These are phyloP conservation scores for Enteromius fasciolatus DNA, from an alignment of 2,797 vertebrate genomes.

Conservation along the genomic window DNA sequence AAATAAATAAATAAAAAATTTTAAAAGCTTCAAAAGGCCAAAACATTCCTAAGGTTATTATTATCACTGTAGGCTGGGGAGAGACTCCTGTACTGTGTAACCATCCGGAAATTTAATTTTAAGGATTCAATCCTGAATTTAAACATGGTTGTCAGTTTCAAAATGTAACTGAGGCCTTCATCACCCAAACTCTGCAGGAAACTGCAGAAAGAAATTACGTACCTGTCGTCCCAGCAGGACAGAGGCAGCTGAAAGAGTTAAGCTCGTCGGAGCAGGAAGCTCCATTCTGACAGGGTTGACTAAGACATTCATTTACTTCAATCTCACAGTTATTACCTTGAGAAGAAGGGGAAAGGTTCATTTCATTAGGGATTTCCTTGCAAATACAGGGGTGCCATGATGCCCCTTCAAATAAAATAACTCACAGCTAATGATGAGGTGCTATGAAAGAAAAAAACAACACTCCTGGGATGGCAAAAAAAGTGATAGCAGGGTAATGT, in stretches of 20 bases:
- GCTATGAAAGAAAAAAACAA: not conserved
- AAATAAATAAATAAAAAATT: not conserved
- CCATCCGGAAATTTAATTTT: not conserved
- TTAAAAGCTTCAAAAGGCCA: not conserved
- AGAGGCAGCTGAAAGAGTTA: slow-evolving; percentile 78
- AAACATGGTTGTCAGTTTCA: slow-evolving; percentile 12
- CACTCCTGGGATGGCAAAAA: slow-evolving; percentile 38
- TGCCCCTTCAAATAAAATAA: slow-evolving; percentile 54
- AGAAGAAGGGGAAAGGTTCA: slow-evolving; percentile 62
- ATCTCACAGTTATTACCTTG: slow-evolving; percentile 82
- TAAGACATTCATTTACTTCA: slow-evolving; percentile 83
- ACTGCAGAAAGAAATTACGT: slow-evolving; percentile 45
- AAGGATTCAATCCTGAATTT: not conserved
- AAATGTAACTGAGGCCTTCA: not conserved
- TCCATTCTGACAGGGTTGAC: slow-evolving; percentile 78
- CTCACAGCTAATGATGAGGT: slow-evolving; percentile 48
- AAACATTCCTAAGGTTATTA: not conserved
- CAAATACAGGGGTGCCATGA: slow-evolving; percentile 31
- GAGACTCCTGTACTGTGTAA: not conserved
- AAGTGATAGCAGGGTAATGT: slow-evolving; percentile 2
- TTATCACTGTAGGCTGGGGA: not conserved
- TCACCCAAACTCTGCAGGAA: slow-evolving; percentile 22
- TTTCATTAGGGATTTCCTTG: slow-evolving; percentile 56
- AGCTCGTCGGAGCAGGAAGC: slow-evolving; percentile 78
- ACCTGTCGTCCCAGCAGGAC: slow-evolving; percentile 81